phyloP scores from a whole-genome alignment of 2,797 vertebrate species.

The Hyperoplus immaculatus region DNA sequence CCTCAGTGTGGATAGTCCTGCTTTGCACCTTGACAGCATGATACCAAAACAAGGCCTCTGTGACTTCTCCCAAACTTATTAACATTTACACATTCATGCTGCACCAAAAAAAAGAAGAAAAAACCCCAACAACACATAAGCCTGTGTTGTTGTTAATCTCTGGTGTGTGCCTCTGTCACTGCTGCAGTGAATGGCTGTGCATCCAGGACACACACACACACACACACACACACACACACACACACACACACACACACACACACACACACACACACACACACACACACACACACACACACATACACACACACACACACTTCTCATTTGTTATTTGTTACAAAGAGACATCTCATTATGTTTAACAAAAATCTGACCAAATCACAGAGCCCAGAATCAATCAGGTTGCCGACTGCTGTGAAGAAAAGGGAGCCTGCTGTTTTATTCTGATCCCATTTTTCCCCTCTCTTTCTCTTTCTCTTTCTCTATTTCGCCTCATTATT shows the following conservation, averaged over 20 bases:
- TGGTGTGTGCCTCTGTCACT: not conserved
- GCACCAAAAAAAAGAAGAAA: not conserved
- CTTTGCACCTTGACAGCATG: conserved; percentile 10
- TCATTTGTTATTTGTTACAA: conserved; percentile 8
- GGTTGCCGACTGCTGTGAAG: conserved; percentile 7
- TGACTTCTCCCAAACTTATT: conserved; percentile 15
- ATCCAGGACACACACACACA: not conserved
- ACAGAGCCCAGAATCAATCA: conserved; percentile 19
- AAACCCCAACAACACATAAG: conserved; percentile 4
- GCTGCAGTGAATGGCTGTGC: no score
- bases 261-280: conserved; percentile 15
- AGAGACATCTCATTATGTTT: not conserved
- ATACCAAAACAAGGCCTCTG: conserved; percentile 21
- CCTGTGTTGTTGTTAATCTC: conserved; percentile 24
- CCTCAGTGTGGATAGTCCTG: not conserved
- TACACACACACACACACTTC: no score
- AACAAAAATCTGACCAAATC: conserved; percentile 19
- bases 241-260: no score
- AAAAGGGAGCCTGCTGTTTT: not conserved
- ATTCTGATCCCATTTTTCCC: not conserved
- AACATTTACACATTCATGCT: not conserved
- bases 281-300: conserved; percentile 3
- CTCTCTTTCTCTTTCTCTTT: not conserved
- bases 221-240: no score
- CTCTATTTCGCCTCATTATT: not conserved